Conservation (phyloP, 2,888 invertebrate genomes). For the Liodrosophila aerea region DNA sequence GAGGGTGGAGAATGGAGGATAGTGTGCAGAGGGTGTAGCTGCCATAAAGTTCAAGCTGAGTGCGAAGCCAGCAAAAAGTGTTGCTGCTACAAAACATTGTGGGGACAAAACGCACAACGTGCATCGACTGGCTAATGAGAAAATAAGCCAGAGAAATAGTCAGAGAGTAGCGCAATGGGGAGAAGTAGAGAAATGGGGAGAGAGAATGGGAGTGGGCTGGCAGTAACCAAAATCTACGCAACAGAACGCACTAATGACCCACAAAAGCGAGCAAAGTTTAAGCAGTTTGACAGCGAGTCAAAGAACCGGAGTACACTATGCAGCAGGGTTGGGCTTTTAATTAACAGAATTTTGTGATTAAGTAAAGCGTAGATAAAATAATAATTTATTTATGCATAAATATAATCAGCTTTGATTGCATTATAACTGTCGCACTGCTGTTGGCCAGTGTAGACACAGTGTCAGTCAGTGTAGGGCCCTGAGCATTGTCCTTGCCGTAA, state of each 20-base stretch:
- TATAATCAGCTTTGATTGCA: too few relatives aligned
- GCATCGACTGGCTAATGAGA: conserved; percentile 72
- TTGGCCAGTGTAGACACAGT: too few relatives aligned
- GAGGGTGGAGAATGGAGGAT: too few relatives aligned
- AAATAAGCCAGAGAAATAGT: conserved; percentile 52
- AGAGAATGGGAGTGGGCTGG: background rate
- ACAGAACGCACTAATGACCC: conserved; percentile 64
- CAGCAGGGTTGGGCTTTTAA: conserved; percentile 1
- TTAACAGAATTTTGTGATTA: background rate
- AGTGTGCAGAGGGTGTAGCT: background rate
- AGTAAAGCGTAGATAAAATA: background rate
- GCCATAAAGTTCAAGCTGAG: conserved; percentile 42
- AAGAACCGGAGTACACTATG: conserved; percentile 16
- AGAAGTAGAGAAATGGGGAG: conserved; percentile 39
- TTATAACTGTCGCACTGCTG: too few relatives aligned
- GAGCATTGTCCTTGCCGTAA: conserved; percentile 65
- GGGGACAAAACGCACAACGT: conserved; percentile 67
- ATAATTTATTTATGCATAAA: too few relatives aligned
- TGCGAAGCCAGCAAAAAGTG: conserved; percentile 28
- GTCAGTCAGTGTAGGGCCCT: background rate
- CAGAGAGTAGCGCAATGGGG: conserved; percentile 13
- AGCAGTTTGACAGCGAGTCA: conserved; percentile 16
- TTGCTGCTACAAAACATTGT: conserved; percentile 53
- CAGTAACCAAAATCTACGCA: conserved; percentile 36
- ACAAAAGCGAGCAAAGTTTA: conserved; percentile 41